A percentile compares a stretch with the other conserved stretches of the same genome.
Evolutionary conservation across 37 sponge, comb jelly and placozoan species (phyloP).

Genomic region (Diacarnus erythraeanus): DNA sequence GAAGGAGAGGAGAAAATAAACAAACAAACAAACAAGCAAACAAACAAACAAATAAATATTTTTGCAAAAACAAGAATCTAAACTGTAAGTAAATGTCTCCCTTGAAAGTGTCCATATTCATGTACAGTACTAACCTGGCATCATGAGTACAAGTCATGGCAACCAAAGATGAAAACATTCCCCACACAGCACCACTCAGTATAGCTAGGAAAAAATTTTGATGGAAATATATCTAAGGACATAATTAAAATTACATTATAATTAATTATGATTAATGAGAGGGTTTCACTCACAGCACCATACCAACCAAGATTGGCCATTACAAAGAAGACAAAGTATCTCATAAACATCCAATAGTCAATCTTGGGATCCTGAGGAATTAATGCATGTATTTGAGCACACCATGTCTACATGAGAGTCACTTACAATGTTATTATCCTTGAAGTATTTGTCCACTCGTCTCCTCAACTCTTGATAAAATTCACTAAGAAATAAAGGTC

Average conservation of each 20-base stretch:
- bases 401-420: not conserved
- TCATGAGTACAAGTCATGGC: slow-evolving; percentile 92
- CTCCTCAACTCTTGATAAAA: slow-evolving; percentile 78
- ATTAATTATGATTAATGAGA: not conserved
- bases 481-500: slow-evolving; percentile 30
- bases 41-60: too few species aligned
- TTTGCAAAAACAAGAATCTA: too few species aligned
- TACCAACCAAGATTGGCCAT: slow-evolving; percentile 40
- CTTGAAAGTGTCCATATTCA: not conserved
- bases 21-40: not conserved
- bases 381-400: not conserved
- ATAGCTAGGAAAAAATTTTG: slow-evolving; percentile 50
- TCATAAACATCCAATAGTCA: slow-evolving; percentile 87
- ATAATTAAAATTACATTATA: not conserved
- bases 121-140: slow-evolving; percentile 53
- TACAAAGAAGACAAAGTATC: slow-evolving; percentile 68
- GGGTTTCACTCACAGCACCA: slow-evolving; percentile 44
- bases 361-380: slow-evolving; percentile 78
- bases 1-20: not conserved
- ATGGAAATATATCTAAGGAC: slow-evolving; percentile 66
- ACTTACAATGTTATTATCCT: slow-evolving; percentile 88
- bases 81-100: too few species aligned
- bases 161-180: slow-evolving; percentile 76
- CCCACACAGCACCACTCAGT: slow-evolving; percentile 48
- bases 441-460: slow-evolving; percentile 82